Percentiles rank a stretch among this genome's conserved stretches.
Conservation (phyloP, 2,888 invertebrate genomes). For the Eristalis pertinax region DNA sequence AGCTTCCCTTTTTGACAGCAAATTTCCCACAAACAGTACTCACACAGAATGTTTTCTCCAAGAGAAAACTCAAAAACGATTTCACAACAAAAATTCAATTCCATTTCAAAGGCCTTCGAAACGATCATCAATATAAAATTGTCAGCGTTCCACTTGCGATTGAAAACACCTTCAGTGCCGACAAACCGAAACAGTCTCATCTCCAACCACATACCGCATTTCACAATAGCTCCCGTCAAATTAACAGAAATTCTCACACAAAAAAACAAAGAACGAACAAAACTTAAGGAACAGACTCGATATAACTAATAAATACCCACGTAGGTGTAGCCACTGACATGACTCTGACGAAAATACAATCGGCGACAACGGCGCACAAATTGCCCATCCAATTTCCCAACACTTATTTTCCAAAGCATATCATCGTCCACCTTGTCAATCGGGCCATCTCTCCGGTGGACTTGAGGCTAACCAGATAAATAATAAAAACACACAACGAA, state of each 20-base stretch:
- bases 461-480: neutral
- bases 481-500: neutral
- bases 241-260: conserved; percentile 4
- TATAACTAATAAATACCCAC: conserved; percentile 26
- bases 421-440: neutral
- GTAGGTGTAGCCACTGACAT: conserved; percentile 29
- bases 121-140: neutral
- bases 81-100: neutral
- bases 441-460: neutral
- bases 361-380: neutral
- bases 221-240: conserved; percentile 13
- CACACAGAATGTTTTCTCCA: neutral
- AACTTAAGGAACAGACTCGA: conserved; percentile 2
- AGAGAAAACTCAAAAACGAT: neutral
- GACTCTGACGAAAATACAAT: neutral
- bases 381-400: conserved; percentile 28
- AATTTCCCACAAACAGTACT: neutral
- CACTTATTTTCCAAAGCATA: neutral
- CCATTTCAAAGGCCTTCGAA: neutral
- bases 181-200: neutral
- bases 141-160: neutral
- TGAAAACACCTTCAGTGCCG: conserved; percentile 12
- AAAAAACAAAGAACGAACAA: neutral
- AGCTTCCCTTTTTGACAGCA: neutral
- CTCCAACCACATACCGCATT: neutral